Evolutionary conservation across 37 sponge, comb jelly and placozoan species (phyloP).

Genomic region (Petrosia ficiformis): DNA sequence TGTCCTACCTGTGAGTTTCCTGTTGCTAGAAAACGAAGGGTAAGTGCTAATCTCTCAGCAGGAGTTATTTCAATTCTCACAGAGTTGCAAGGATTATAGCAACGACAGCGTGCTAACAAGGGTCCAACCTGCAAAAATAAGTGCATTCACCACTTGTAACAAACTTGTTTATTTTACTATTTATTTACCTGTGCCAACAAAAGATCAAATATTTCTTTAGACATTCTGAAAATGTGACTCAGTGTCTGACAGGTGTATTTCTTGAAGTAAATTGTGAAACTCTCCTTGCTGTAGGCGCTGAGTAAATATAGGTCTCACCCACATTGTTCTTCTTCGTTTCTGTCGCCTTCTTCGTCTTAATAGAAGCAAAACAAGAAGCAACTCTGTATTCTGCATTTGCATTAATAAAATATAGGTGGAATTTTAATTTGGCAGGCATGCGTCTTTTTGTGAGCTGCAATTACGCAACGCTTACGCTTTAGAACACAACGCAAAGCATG

Average conservation of each 20-base stretch:
- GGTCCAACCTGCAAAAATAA: not conserved
- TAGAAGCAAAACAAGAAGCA: not conserved
- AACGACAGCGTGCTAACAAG: not conserved
- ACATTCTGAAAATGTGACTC: conserved; percentile 28
- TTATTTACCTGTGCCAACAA: conserved; percentile 20
- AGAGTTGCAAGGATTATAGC: not conserved
- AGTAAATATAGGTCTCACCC: conserved; percentile 17
- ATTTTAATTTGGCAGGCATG: no score
- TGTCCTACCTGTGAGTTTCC: conserved; percentile 4
- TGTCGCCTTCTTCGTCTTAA: not conserved
- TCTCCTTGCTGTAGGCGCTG: conserved; percentile 31
- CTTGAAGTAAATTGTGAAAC: conserved; percentile 34
- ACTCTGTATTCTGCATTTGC: no score
- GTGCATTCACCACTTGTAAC: no score
- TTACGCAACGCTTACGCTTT: no score
- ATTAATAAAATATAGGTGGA: no score
- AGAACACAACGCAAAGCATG: not conserved
- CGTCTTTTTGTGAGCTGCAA: no score
- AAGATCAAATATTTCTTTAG: conserved; percentile 27
- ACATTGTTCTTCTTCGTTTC: conserved; percentile 16
- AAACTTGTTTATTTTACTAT: not conserved
- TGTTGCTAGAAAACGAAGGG: not conserved
- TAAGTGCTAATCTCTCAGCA: not conserved
- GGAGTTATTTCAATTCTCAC: not conserved
- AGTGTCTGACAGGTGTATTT: conserved; percentile 14